Conservation (phyloP, 2,888 invertebrate genomes). For the Apamea sordens region DNA sequence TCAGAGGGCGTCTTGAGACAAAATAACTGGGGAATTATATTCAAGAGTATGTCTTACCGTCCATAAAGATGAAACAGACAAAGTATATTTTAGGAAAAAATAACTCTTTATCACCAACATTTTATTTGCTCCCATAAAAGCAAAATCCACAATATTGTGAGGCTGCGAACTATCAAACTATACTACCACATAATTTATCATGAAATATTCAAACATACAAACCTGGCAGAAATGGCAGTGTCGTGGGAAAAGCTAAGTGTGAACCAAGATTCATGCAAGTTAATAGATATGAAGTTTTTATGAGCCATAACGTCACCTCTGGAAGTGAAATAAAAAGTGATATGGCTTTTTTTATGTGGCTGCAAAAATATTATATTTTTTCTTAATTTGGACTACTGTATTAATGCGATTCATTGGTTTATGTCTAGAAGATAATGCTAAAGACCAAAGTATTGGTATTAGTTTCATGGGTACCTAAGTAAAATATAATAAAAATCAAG, state of each 20-base stretch:
- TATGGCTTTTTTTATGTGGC: slow-evolving; percentile 75
- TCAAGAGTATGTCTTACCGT: not conserved
- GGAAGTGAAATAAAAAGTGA: slow-evolving; percentile 81
- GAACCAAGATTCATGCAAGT: slow-evolving; percentile 78
- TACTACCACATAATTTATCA: slow-evolving; percentile 50
- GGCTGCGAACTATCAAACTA: slow-evolving; percentile 59
- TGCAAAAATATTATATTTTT: slow-evolving; percentile 68
- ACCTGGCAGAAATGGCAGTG: slow-evolving; percentile 60
- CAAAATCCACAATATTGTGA: slow-evolving; percentile 53
- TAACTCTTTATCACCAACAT: slow-evolving; percentile 18
- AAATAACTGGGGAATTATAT: slow-evolving; percentile 22
- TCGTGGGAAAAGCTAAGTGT: slow-evolving; percentile 71
- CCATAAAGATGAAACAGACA: not conserved
- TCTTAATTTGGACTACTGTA: slow-evolving; percentile 61
- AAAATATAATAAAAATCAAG: not conserved
- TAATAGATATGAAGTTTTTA: slow-evolving; percentile 84
- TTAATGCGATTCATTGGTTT: slow-evolving; percentile 14
- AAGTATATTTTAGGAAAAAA: slow-evolving; percentile 24
- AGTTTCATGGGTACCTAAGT: not conserved
- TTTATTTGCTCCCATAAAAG: slow-evolving; percentile 54
- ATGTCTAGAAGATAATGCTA: not conserved
- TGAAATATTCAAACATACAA: slow-evolving; percentile 64
- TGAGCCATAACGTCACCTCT: slow-evolving; percentile 80
- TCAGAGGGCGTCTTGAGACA: not conserved
- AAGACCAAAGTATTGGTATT: not conserved